Conservation (phyloP, 2,113 vertebrate genomes). For the Donacobius atricapilla region DNA sequence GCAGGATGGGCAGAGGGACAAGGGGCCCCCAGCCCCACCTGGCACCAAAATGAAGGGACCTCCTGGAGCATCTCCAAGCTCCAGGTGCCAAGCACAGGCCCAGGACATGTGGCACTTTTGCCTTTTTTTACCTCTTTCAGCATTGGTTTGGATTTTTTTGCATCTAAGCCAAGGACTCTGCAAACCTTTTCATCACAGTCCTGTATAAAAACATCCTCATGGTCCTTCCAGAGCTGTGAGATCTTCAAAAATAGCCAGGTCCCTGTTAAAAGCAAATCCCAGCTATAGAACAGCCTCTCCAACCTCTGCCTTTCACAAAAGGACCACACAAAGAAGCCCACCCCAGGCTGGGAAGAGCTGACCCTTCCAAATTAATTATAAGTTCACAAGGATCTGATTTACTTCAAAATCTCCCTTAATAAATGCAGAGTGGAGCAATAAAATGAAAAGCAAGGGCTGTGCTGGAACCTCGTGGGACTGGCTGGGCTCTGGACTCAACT, state of each 20-base stretch:
- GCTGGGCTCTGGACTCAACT: neutral
- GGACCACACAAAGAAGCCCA: constrained; percentile 50
- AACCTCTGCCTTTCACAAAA: constrained; percentile 13
- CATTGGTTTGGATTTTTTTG: neutral
- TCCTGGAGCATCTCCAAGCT: neutral
- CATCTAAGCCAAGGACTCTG: neutral
- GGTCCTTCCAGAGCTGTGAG: neutral
- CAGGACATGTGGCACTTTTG: neutral
- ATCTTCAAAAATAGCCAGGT: constrained; percentile 10
- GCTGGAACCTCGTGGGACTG: neutral
- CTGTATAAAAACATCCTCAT: neutral
- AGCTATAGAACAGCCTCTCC: neutral
- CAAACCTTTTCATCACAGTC: constrained; percentile 2
- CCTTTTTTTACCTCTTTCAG: neutral
- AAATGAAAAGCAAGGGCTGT: neutral
- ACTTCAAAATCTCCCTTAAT: neutral
- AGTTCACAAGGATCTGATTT: constrained; percentile 42
- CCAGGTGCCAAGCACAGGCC: neutral
- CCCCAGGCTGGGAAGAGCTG: constrained; percentile 1
- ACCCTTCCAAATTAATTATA: constrained; percentile 63
- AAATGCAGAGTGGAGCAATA: neutral
- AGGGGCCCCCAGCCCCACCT: neutral
- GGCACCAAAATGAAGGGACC: rapidly evolving
- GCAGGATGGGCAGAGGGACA: neutral
- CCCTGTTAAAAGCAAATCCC: constrained; percentile 26